Base-by-base conservation (phyloP, 2,888 invertebrate species). In the Melitaea athalia region DNA sequence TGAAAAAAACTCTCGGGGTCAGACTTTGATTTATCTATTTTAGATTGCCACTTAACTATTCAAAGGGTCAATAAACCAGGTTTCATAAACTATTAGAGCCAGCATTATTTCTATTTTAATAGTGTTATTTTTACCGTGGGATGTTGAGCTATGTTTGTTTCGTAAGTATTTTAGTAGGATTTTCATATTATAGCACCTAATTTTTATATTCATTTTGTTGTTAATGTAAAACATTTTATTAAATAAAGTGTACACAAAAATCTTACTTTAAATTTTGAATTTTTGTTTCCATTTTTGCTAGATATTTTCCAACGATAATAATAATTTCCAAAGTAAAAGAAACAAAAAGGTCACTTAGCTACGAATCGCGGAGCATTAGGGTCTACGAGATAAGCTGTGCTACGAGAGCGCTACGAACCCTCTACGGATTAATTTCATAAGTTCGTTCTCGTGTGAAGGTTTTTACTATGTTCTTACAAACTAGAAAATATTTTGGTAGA, bases 31-130 rank as follows among this genome's bases (percentile, higher is more conserved):
- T 59, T 63, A 68, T 63, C 12, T 59, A 17, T 66, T 60, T 66
- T 60, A 47, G 65, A 66, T 66, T 60, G 60, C 65, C 38, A 33
- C 53, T 60, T 61, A 66, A 53, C 53, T 61, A 60, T 66, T 66
- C 45, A 45, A 53, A 38, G 45, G 52, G 52, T 52, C 45, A 60
- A 45, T 47, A 33, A 0, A 31, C 5, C 6, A 24, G 12, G 24
- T 12, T 55, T 55, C 5, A 24, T 55, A 14, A 14, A 24, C 33
- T 24, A 12, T 33, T 31, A 55, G 5, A 31, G 17, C 17, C 14
- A 31, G 14, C 12, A 11, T 6, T 49, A n/a, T n/a, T 49, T 11
- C 14, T 14, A 49, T 49, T 24, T 43, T 24, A 24, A 24, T 24
- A 24, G 24, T 24, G 1, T 24, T 24, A 24, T 24, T 3, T 24